Conservation (phyloP, 2,888 invertebrate genomes). For the Pristionchus japonicus region DNA sequence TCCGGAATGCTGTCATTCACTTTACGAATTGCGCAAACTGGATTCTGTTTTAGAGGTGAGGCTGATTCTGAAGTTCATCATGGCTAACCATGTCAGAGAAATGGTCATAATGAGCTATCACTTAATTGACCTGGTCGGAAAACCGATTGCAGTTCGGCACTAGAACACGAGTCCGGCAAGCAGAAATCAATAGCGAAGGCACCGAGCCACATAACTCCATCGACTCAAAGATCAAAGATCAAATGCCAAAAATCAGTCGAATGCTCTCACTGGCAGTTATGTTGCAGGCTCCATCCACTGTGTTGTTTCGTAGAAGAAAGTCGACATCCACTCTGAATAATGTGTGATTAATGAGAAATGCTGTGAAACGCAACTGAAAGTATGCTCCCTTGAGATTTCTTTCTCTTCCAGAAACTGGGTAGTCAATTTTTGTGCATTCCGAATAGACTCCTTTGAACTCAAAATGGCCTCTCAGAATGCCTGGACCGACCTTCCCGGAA, state of each 20-base stretch:
- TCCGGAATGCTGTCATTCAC: neutral
- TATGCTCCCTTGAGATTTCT: constrained; percentile 10
- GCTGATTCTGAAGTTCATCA: neutral
- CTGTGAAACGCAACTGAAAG: neutral
- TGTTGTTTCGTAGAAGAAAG: neutral
- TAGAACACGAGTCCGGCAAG: constrained; percentile 37
- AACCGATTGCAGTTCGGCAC: neutral
- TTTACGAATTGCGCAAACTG: neutral
- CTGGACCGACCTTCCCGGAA: neutral
- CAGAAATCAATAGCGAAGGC: neutral
- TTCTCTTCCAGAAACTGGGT: neutral
- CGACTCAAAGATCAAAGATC: neutral
- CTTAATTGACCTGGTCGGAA: constrained; percentile 25
- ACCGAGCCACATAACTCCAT: neutral
- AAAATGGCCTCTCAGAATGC: constrained; percentile 2
- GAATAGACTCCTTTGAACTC: constrained; percentile 14
- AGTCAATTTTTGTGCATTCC: neutral
- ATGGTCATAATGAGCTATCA: too few relatives aligned
- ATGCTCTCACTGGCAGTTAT: neutral
- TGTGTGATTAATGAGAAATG: neutral
- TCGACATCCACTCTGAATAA: neutral
- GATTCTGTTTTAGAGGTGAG: neutral
- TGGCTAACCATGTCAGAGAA: too few relatives aligned
- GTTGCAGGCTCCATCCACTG: neutral
- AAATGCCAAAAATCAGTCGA: neutral